A percentile compares a stretch with the other conserved stretches of the same genome.
phyloP scores from a whole-genome alignment of 1,140 invertebrate genomes.

The Bombus superbus region DNA sequence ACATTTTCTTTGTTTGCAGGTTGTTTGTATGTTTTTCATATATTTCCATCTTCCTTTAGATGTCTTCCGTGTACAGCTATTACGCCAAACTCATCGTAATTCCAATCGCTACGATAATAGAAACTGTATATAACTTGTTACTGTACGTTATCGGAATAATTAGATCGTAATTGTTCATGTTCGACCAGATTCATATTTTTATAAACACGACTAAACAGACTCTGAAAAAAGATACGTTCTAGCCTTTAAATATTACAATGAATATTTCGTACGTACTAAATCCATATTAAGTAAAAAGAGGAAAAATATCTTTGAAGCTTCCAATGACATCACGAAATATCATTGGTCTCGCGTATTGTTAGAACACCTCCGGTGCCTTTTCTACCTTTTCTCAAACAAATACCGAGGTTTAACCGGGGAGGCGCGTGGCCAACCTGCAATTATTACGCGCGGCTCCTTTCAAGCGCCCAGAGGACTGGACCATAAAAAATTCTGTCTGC shows the following conservation, averaged over 20 bases:
- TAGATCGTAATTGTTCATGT: too few species aligned
- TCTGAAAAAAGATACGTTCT: too few species aligned
- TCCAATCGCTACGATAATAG: too few species aligned
- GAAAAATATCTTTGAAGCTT: background rate
- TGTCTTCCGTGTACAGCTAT: too few species aligned
- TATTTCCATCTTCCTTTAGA: too few species aligned
- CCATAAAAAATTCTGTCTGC: conserved; percentile 50
- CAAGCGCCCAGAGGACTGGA: background rate
- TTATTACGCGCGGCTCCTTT: conserved; percentile 51
- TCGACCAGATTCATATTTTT: too few species aligned
- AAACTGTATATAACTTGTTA: too few species aligned
- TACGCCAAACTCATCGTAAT: too few species aligned
- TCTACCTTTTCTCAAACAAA: background rate
- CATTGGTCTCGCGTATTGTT: background rate
- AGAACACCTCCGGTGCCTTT: background rate
- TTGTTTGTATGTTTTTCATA: background rate
- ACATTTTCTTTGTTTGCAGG: too few species aligned
- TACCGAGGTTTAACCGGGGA: background rate
- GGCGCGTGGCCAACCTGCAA: conserved; percentile 43
- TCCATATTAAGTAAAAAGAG: background rate
- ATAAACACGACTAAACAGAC: too few species aligned
- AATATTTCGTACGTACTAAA: background rate
- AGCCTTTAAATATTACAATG: too few species aligned
- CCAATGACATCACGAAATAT: background rate
- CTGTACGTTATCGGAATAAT: too few species aligned